Evolutionary conservation across 1,140 invertebrate genomes (phyloP), one percentile per base, ranked within the genome.

Genomic region (Triops cancriformis): DNA sequence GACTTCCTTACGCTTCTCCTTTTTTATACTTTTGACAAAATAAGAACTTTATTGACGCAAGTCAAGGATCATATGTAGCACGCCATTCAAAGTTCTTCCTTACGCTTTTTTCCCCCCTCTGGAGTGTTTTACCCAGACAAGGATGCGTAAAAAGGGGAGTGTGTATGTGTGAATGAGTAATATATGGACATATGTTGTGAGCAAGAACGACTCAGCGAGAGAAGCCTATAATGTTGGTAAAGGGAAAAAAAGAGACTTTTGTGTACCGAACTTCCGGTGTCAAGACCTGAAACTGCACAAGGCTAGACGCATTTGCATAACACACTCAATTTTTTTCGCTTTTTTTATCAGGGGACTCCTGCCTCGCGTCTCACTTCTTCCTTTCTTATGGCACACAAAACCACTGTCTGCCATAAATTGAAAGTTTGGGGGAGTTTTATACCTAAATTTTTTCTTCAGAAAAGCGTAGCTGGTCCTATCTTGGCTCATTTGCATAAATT

Each of bases 71-170:
- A 12, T 2, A 45, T 45, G 18, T 45, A 45, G 18, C 43, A 45
- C 11, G 18, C 51, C 51, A 64, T 64, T 64, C 51, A 64, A n/a
- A 6, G 51, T 23, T 23, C 51, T 64, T 64, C 7, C 31, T 64
- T 64, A 18, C 9, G 14, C 14, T 64, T 5, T 51, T 23, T 64
- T 23, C 23, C 14, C 18, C 18, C 18, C 14, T 64, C 5, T 18
- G 51, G 51, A 14, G 10, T 64, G 10, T 12, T 64, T 18, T 37
- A 18, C 10, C 23, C 23, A 64, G 51, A 64, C 51, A 64, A 64
- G 51, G 51, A 64, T 64, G 51, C 51, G 51, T n/a, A 64, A 64
- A 64, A 64, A 23, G 51, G n/a, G 51, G 51, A 64, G 51, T 64
- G 51, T 64, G 51, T 37, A 37, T 37, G 31, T 37, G 31, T 37